These are phyloP conservation scores for Dasysyrphus tricinctus DNA, from an alignment of 2,888 invertebrate genomes.

Conservation along the genomic window DNA sequence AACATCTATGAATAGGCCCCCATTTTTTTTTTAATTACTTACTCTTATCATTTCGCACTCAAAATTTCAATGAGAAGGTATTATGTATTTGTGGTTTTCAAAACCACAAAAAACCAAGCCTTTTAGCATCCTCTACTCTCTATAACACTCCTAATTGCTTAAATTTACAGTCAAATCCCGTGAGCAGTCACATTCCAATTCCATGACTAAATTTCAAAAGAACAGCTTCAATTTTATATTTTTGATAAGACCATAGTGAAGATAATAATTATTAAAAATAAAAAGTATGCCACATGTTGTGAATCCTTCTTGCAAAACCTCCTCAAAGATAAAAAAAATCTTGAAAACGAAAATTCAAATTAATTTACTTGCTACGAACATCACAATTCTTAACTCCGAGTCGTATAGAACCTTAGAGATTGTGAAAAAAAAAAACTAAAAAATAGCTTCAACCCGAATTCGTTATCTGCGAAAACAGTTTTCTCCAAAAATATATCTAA, in stretches of 20 bases:
- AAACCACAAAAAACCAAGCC: not conserved
- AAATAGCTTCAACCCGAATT: slow-evolving; percentile 9
- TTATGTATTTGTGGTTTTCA: too few species aligned
- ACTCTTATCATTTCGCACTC: too few species aligned
- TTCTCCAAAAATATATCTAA: slow-evolving; percentile 52
- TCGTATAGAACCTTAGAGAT: not conserved
- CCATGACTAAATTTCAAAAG: not conserved
- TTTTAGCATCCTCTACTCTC: not conserved
- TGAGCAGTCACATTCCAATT: not conserved
- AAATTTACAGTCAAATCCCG: not conserved
- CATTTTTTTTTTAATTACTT: too few species aligned
- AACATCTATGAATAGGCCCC: too few species aligned
- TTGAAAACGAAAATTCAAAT: not conserved
- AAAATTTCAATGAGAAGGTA: too few species aligned
- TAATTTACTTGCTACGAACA: not conserved
- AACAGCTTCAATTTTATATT: not conserved
- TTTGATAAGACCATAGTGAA: slow-evolving; percentile 7
- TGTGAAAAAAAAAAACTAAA: slow-evolving; percentile 1
- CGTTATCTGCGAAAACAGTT: slow-evolving; percentile 52
- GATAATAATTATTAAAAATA: slow-evolving; percentile 27
- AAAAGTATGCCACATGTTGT: slow-evolving; percentile 12
- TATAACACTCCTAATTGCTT: not conserved
- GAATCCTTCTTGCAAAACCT: slow-evolving; percentile 16
- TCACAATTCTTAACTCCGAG: not conserved
- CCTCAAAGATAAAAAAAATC: not conserved